A percentile compares a stretch with the other conserved stretches of the same genome.
Evolutionary conservation across 2,113 vertebrate species (phyloP).

Genomic region (Neomonachus schauinslandi): DNA sequence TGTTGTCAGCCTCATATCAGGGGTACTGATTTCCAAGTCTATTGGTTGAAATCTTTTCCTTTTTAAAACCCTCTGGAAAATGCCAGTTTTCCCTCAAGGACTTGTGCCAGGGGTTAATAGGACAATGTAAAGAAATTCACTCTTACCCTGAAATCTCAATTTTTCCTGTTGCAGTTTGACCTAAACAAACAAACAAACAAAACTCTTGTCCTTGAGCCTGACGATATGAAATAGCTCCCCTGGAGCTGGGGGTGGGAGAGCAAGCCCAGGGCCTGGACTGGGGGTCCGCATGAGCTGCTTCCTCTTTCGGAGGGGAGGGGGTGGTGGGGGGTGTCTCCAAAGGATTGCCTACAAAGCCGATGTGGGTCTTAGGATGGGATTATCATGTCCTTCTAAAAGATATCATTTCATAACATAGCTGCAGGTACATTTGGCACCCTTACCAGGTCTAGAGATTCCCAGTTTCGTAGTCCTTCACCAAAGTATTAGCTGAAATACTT

Average conservation of each 20-base stretch:
- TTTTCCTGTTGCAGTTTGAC: constrained; percentile 43
- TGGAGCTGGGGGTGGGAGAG: neutral
- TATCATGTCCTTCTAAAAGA: neutral
- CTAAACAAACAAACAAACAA: neutral
- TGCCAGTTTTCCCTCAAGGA: constrained; percentile 21
- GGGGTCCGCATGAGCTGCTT: neutral
- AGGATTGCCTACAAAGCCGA: neutral
- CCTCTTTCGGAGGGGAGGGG: neutral
- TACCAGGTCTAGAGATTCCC: neutral
- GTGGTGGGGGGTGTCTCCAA: neutral
- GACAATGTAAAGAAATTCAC: neutral
- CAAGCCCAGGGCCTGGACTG: neutral
- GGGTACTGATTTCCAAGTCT: neutral
- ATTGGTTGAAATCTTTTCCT: constrained; percentile 34
- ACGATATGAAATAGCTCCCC: neutral
- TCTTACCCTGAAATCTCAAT: neutral
- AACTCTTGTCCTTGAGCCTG: constrained; percentile 11
- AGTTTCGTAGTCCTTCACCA: neutral
- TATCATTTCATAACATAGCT: neutral
- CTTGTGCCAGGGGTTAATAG: constrained; percentile 2
- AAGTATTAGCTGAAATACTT: neutral
- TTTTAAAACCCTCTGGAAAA: constrained; percentile 53
- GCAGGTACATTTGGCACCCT: neutral
- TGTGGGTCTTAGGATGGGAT: neutral
- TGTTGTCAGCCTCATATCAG: neutral